A percentile compares a stretch with the other conserved stretches of the same genome.
Conservation (phyloP, 2,113 vertebrate species). For the Malurus melanocephalus region DNA sequence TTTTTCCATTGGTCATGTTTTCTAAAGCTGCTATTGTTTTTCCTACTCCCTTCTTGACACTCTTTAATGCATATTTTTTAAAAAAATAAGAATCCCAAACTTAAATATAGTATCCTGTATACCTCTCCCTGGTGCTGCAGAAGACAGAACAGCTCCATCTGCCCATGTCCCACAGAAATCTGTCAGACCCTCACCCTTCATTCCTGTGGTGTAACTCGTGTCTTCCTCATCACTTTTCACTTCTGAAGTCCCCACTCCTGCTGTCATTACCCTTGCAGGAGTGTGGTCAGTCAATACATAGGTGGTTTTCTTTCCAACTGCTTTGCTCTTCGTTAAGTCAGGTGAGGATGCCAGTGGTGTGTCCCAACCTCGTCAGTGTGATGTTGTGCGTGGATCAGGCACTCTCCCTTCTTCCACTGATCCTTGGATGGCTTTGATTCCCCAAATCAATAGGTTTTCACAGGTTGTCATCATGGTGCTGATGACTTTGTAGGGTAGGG, state of each 20-base stretch:
- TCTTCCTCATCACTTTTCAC: background rate
- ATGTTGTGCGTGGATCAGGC: background rate
- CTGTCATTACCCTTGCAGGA: background rate
- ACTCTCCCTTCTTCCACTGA: background rate
- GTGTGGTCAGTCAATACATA: background rate
- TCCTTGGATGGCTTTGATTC: background rate
- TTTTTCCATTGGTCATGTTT: background rate
- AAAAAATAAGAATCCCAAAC: background rate
- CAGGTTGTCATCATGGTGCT: background rate
- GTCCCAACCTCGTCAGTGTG: background rate
- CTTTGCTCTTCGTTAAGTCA: background rate
- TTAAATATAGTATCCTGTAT: background rate
- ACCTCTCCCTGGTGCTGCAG: background rate
- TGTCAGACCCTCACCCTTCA: accelerated
- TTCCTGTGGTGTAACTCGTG: background rate
- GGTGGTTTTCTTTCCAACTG: background rate
- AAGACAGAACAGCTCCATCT: background rate
- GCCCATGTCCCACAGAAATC: background rate
- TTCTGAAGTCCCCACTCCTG: background rate
- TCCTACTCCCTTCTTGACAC: background rate
- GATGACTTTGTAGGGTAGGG: background rate
- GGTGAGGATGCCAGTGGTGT: background rate
- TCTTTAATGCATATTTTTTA: background rate
- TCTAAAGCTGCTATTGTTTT: background rate
- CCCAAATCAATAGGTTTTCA: background rate